Percentiles rank a stretch among this genome's conserved stretches.
phyloP scores from a whole-genome alignment of 1,140 invertebrate genomes.

The Holotrichia oblita region DNA sequence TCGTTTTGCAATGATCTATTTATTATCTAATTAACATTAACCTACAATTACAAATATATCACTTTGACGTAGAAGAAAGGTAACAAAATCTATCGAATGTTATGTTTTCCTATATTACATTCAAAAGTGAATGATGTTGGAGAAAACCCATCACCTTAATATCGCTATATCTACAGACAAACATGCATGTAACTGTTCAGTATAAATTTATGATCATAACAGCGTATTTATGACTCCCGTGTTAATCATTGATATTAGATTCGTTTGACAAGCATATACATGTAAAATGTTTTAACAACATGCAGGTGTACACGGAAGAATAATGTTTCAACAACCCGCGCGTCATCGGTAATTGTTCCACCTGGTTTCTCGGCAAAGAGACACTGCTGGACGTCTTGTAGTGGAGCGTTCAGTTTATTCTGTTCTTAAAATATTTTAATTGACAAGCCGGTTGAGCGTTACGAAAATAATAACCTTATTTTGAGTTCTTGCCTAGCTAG shows the following conservation, averaged over 20 bases:
- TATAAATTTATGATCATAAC: not conserved
- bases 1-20: too few species aligned
- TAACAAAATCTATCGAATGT: too few species aligned
- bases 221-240: not conserved
- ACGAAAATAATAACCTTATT: slow-evolving; percentile 26
- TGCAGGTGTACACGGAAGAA: slow-evolving; percentile 10
- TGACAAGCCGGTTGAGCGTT: slow-evolving; percentile 24
- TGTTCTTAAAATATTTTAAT: slow-evolving; percentile 34
- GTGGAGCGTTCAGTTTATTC: not conserved
- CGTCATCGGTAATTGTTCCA: slow-evolving; percentile 27
- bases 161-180: too few species aligned
- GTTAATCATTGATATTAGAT: not conserved
- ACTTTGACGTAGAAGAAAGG: too few species aligned
- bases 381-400: slow-evolving; percentile 25
- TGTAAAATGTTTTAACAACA: not conserved
- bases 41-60: too few species aligned
- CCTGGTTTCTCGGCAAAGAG: slow-evolving; percentile 24
- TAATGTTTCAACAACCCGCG: slow-evolving; percentile 13
- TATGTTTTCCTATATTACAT: too few species aligned
- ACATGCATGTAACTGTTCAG: too few species aligned
- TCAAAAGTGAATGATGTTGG: too few species aligned
- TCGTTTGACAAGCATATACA: not conserved
- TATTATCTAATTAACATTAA: too few species aligned
- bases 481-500: not conserved
- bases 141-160: too few species aligned